A percentile compares a stretch with the other conserved stretches of the same genome.
Evolutionary conservation across 2,113 vertebrate genomes (phyloP).

Genomic region (Chitala chitala): DNA sequence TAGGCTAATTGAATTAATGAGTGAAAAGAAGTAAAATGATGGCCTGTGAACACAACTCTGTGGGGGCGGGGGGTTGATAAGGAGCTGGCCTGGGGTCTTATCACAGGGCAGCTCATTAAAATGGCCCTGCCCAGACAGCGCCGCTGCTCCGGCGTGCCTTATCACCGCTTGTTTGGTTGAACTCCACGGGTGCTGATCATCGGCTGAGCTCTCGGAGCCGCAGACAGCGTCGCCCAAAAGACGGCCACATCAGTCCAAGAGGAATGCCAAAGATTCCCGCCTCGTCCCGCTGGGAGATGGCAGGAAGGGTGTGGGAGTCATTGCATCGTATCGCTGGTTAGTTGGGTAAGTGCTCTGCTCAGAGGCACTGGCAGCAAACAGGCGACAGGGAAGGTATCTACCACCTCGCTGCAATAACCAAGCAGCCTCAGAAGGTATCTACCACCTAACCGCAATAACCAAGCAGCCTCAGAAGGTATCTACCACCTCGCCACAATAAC

Average conservation of each 20-base stretch:
- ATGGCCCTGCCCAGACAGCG: constrained; percentile 15
- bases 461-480: too few species aligned
- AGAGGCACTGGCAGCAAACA: too few species aligned
- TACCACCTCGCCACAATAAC: too few species aligned
- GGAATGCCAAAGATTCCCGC: not conserved
- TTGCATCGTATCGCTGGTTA: too few species aligned
- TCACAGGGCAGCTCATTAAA: constrained; percentile 21
- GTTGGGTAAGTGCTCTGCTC: too few species aligned
- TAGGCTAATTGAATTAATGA: constrained; percentile 32
- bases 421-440: too few species aligned
- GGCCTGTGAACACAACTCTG: not conserved
- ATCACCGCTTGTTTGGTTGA: not conserved
- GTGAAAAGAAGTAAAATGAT: not conserved
- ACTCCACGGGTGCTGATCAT: not conserved
- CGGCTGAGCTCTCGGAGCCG: not conserved
- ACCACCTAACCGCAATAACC: too few species aligned
- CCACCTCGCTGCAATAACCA: too few species aligned
- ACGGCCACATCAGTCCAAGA: not conserved
- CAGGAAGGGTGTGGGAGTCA: constrained; percentile 1
- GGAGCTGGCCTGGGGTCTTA: constrained; percentile 28
- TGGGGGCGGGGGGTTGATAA: constrained; percentile 5
- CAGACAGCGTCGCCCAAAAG: not conserved
- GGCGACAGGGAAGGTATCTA: too few species aligned
- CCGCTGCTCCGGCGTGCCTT: constrained; percentile 20
- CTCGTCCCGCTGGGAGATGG: not conserved